Conservation (phyloP, 2,113 vertebrate genomes). For the Lagopus muta region DNA sequence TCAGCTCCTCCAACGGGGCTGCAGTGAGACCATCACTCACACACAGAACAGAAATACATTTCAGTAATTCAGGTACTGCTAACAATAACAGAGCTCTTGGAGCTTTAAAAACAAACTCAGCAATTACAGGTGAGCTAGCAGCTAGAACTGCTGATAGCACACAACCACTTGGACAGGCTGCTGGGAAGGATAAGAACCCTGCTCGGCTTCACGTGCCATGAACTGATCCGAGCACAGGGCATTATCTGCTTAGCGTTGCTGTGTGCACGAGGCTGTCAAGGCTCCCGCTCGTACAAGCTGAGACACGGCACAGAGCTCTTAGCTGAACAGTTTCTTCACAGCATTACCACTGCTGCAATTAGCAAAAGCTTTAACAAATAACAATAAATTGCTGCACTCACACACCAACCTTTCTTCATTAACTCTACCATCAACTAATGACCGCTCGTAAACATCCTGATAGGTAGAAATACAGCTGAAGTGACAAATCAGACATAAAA, state of each 20-base stretch:
- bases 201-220: neutral
- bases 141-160: neutral
- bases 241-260: neutral
- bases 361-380: neutral
- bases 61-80: neutral
- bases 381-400: neutral
- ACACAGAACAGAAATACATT: neutral
- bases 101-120: neutral
- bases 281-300: neutral
- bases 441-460: neutral
- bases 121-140: neutral
- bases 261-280: neutral
- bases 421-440: neutral
- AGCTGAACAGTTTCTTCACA: neutral
- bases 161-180: rapidly evolving
- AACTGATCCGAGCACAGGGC: neutral
- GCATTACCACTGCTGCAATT: neutral
- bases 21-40: neutral
- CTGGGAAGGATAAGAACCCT: neutral
- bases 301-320: neutral
- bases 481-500: neutral
- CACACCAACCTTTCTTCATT: neutral
- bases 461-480: neutral
- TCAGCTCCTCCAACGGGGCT: neutral
- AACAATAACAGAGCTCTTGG: neutral